phyloP scores from a whole-genome alignment of 2,113 vertebrate species.

The Pseudorectes ferrugineus region DNA sequence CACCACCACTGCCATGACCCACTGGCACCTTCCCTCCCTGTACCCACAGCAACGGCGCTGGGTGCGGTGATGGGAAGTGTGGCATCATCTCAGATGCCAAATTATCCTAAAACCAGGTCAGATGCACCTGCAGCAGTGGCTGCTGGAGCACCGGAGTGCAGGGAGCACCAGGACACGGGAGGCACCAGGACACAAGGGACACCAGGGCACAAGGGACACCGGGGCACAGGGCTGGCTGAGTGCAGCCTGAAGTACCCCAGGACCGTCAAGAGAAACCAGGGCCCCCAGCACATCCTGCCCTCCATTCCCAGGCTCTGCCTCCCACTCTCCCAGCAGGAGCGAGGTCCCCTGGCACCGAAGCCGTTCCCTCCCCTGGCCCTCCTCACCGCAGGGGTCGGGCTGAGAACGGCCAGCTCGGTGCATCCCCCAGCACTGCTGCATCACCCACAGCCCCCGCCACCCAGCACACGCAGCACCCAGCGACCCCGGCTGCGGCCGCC shows the following conservation, averaged over 20 bases:
- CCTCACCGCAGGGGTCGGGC: not conserved
- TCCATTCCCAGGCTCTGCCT: not conserved
- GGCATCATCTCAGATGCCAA: not conserved
- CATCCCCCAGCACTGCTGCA: not conserved
- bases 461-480: not conserved
- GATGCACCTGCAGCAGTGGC: not conserved
- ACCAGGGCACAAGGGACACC: not conserved
- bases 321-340: not conserved
- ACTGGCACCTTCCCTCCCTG: not conserved
- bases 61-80: rapidly evolving
- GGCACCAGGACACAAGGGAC: not conserved
- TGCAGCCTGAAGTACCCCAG: not conserved
- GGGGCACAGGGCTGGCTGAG: not conserved
- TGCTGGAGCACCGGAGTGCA: not conserved
- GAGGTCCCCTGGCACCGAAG: not conserved
- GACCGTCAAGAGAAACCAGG: not conserved
- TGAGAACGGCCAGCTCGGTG: not conserved
- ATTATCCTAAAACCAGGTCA: not conserved
- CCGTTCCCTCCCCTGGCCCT: not conserved
- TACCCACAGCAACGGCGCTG: rapidly evolving
- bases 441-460: not conserved
- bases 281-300: too few relatives aligned
- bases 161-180: not conserved
- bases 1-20: not conserved
- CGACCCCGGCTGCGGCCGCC: rapidly evolving